Percentiles rank a stretch among this genome's conserved stretches.
Conservation (phyloP, 2,113 vertebrate species). For the Bombycilla garrulus region DNA sequence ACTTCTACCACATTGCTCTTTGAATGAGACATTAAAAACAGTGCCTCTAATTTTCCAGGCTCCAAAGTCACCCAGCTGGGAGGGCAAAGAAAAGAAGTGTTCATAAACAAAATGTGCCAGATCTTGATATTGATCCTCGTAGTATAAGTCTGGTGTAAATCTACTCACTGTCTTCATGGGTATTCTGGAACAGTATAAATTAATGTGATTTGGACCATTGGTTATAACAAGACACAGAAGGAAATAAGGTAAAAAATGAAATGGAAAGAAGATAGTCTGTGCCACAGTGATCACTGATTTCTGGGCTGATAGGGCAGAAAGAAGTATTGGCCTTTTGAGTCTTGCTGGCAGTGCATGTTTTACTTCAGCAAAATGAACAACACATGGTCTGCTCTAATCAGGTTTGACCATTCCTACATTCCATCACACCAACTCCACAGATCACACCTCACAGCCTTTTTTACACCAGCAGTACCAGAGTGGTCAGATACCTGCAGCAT, state of each 20-base stretch:
- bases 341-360: fast-evolving
- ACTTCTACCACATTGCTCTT: not conserved
- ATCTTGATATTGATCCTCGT: not conserved
- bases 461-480: not conserved
- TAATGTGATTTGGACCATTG: not conserved
- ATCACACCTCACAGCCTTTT: not conserved
- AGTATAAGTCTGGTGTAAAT: not conserved
- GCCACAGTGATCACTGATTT: not conserved
- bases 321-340: not conserved
- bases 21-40: slow-evolving; percentile 38
- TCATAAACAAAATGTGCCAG: not conserved
- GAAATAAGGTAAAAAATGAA: not conserved
- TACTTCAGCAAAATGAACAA: not conserved
- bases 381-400: fast-evolving
- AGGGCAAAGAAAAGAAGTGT: not conserved
- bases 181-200: not conserved
- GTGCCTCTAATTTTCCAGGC: not conserved
- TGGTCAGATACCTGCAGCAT: not conserved
- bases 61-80: not conserved
- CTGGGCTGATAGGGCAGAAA: not conserved
- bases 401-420: not conserved
- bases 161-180: not conserved
- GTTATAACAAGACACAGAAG: not conserved
- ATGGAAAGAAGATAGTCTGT: not conserved
- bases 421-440: not conserved